Evolutionary conservation across 2,113 vertebrate genomes (phyloP), one percentile per base, ranked within the genome.

Genomic region (Hemicordylus capensis): DNA sequence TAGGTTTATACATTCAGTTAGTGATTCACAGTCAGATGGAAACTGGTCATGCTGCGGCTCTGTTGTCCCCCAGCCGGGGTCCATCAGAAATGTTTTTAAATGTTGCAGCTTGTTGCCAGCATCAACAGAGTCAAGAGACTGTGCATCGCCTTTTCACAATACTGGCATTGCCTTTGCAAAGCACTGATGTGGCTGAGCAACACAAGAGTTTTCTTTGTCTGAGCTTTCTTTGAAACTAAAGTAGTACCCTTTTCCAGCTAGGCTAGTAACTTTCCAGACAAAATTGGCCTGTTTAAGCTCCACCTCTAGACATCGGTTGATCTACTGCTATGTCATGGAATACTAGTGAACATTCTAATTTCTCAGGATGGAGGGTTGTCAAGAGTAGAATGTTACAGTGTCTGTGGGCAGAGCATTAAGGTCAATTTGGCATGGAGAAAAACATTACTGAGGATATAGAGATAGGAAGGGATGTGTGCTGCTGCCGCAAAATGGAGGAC

Each of bases 21-120:
- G 17, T 79, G 84, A 85, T 61, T 85, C 84, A 85, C 72, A 51
- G 72, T 79, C 66, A 85, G 66, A 63, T 31, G n/a, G 76, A 79
- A 85, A 79, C 9, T 61, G 44, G 5, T 14, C 28, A 39, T 31
- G 64, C 12, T 44, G 61, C 77, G 75, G 37, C 70, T 59, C 75
- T 78, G 64, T 84, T 84, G 82, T 69, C 51, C 24, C n/a, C n/a
- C 39, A n/a, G 39, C 42, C 15, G 72, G 11, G 54, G 61, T 51
- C 76, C 66, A 22, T 61, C 54, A 31, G 56, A 72, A 70, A 72
- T 59, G 56, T 48, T 85, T 64, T 76, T 63, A 79, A 85, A 79
- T 66, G 59, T 69, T 56, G n/a, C n/a, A 61, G 39, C 9, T n/a
- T 85, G 39, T 44, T 85, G 51, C 58, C 48, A 61, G n/a, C 7